These are phyloP conservation scores for Suricata suricatta DNA, from an alignment of 2,113 vertebrate species.

Conservation along the genomic window DNA sequence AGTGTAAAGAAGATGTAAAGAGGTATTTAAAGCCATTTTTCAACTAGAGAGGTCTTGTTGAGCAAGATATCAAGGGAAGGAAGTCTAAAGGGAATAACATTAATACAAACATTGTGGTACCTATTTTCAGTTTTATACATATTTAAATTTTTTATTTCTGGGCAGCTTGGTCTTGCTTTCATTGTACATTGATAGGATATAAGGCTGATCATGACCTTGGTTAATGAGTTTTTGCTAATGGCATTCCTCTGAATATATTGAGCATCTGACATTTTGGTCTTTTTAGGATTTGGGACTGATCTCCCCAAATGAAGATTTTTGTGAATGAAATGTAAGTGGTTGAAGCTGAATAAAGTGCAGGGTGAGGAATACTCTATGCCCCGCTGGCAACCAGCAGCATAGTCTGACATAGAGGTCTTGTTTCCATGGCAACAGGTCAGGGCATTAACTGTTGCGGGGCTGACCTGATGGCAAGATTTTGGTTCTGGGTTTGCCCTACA, in stretches of 20 bases:
- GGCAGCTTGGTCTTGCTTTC: neutral
- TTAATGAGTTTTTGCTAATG: neutral
- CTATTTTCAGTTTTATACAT: neutral
- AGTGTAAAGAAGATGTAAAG: neutral
- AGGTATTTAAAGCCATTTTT: slow-evolving; percentile 25
- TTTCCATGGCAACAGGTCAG: slow-evolving; percentile 54
- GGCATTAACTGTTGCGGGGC: neutral
- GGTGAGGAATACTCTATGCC: neutral
- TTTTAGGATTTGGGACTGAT: neutral
- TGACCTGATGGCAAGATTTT: neutral
- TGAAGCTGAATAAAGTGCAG: slow-evolving; percentile 44
- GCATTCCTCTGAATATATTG: neutral
- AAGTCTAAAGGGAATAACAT: neutral
- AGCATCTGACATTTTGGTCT: neutral
- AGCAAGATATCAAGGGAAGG: neutral
- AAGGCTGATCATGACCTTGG: neutral
- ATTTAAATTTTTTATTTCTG: neutral
- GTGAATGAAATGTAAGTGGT: slow-evolving; percentile 62
- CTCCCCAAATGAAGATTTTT: slow-evolving; percentile 52
- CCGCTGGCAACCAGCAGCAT: neutral
- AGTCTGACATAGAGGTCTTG: slow-evolving; percentile 13
- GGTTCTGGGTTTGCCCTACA: neutral
- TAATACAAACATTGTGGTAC: neutral
- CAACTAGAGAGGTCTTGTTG: neutral
- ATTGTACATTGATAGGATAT: neutral